Evolutionary conservation across 2,888 invertebrate genomes (phyloP).

Genomic region (Lepidonotus clava): DNA sequence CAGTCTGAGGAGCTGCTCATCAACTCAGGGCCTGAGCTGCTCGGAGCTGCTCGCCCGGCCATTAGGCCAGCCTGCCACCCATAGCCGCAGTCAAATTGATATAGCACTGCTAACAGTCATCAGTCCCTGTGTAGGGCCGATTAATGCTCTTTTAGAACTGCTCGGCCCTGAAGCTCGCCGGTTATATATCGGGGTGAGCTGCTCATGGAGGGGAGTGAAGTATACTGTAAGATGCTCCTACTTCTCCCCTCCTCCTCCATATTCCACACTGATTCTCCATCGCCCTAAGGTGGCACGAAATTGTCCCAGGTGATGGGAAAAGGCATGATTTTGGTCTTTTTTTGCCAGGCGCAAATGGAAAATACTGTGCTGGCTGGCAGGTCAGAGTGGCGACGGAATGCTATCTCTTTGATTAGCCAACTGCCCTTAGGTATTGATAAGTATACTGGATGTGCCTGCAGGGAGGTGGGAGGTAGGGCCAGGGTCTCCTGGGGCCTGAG

Average conservation of each 20-base stretch:
- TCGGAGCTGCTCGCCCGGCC: background rate
- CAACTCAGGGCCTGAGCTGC: background rate
- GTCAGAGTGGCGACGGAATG: background rate
- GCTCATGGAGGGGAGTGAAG: background rate
- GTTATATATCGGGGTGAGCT: no score
- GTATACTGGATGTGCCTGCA: no score
- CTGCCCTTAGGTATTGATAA: slow-evolving; percentile 13
- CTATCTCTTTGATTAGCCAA: background rate
- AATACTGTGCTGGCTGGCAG: background rate
- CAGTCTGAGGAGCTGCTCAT: slow-evolving; percentile 1
- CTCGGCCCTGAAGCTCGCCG: background rate
- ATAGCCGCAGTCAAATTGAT: slow-evolving; percentile 30
- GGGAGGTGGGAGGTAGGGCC: no score
- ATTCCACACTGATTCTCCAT: no score
- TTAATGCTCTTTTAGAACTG: slow-evolving; percentile 8
- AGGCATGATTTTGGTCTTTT: background rate
- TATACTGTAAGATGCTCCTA: no score
- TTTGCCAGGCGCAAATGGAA: slow-evolving; percentile 20
- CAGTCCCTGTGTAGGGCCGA: background rate
- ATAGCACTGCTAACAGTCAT: slow-evolving; percentile 18
- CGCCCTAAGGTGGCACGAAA: no score
- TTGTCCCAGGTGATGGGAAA: no score
- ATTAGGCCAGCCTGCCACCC: background rate
- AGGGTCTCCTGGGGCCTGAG: no score
- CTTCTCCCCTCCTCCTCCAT: no score